These are phyloP conservation scores for Drosophila elegans DNA, from an alignment of 1,140 invertebrate genomes.

Conservation along the genomic window DNA sequence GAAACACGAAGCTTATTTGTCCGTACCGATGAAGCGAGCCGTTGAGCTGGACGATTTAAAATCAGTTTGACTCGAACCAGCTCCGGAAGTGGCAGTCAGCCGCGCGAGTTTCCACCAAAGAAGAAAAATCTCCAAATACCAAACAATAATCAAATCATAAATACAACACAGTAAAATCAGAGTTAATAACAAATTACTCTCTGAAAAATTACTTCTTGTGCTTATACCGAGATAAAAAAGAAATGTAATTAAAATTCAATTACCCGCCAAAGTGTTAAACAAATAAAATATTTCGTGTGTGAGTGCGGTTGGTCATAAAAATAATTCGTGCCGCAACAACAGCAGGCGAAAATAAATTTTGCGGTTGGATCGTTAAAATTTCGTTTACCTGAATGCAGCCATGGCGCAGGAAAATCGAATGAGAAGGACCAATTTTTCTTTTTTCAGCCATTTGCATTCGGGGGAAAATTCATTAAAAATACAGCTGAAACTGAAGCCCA, in stretches of 20 bases:
- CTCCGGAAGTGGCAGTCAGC: slow-evolving; percentile 76
- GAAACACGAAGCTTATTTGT: slow-evolving; percentile 16
- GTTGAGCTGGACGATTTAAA: slow-evolving; percentile 36
- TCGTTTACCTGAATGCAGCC: slow-evolving; percentile 37
- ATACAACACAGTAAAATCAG: slow-evolving; percentile 3
- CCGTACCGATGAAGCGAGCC: slow-evolving; percentile 73
- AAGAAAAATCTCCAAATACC: slow-evolving; percentile 5
- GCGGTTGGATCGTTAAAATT: slow-evolving; percentile 51
- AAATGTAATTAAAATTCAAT: slow-evolving; percentile 37
- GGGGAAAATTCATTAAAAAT: slow-evolving; percentile 67
- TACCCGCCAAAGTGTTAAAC: slow-evolving; percentile 37
- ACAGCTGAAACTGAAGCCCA: slow-evolving; percentile 49
- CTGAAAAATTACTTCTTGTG: background rate
- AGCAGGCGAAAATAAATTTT: slow-evolving; percentile 47
- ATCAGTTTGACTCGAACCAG: slow-evolving; percentile 78
- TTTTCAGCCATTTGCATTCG: slow-evolving; percentile 60
- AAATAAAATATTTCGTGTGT: slow-evolving; percentile 27
- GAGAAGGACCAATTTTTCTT: slow-evolving; percentile 7
- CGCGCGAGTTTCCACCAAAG: slow-evolving; percentile 41
- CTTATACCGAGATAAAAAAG: background rate
- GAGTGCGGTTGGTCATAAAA: slow-evolving; percentile 30
- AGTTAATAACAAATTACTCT: slow-evolving; percentile 27
- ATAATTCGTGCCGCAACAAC: slow-evolving; percentile 35
- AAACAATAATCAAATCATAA: slow-evolving; percentile 14
- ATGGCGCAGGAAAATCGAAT: background rate